Percentiles rank a stretch among this genome's conserved stretches.
Conservation (phyloP, 2,888 invertebrate genomes). For the Catonia carolina region DNA sequence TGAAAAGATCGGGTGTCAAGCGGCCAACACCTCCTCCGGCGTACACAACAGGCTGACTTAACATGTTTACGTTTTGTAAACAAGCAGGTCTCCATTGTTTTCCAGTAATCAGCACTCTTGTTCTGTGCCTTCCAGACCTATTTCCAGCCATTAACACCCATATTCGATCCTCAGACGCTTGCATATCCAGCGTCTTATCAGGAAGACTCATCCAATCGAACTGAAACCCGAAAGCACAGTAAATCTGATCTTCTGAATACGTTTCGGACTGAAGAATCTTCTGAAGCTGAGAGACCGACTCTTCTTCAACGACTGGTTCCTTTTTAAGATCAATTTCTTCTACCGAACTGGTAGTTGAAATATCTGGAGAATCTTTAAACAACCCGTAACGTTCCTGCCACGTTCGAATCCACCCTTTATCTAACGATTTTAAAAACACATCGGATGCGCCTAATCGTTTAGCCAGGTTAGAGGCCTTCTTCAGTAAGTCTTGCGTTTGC, state of each 20-base stretch:
- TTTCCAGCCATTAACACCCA: conserved; percentile 46
- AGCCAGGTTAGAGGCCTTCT: conserved; percentile 28
- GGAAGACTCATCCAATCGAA: conserved; percentile 45
- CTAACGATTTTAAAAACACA: conserved; percentile 21
- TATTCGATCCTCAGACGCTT: conserved; percentile 34
- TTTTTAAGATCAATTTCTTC: conserved; percentile 1
- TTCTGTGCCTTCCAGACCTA: conserved; percentile 45
- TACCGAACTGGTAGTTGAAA: not conserved
- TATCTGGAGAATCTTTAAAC: conserved; percentile 22
- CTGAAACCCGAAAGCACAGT: conserved; percentile 43
- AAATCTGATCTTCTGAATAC: conserved; percentile 43
- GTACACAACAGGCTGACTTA: conserved; percentile 47
- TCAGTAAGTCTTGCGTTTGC: conserved; percentile 22
- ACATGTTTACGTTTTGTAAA: conserved; percentile 45
- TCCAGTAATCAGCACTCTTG: conserved; percentile 45
- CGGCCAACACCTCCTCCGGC: conserved; percentile 45
- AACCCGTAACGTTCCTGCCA: conserved; percentile 31
- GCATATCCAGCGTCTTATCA: conserved; percentile 31
- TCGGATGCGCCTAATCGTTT: conserved; percentile 27
- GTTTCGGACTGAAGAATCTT: conserved; percentile 31
- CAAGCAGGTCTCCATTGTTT: conserved; percentile 45
- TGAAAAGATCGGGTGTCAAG: conserved; percentile 44
- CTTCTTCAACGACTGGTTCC: conserved; percentile 12
- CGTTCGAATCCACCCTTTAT: conserved; percentile 29
- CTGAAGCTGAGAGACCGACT: conserved; percentile 12